These are phyloP conservation scores for Gracilinanus agilis DNA, from an alignment of 2,113 vertebrate species.

Conservation along the genomic window DNA sequence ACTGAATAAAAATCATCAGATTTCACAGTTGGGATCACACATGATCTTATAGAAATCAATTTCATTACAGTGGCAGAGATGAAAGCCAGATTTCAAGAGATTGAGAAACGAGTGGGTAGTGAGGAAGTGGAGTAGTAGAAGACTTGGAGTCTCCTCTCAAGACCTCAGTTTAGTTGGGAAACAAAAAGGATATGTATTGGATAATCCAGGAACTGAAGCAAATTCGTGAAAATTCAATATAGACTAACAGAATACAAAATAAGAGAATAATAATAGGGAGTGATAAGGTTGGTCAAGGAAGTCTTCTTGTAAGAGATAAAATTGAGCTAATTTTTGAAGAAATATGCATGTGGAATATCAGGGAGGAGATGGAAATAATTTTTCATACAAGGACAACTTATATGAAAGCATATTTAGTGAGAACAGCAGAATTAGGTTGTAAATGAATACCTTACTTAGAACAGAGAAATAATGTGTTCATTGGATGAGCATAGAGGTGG, in stretches of 20 bases:
- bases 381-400: neutral
- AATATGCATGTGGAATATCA: neutral
- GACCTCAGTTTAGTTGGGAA: neutral
- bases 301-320: neutral
- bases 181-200: neutral
- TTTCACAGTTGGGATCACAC: neutral
- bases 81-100: neutral
- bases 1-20: neutral
- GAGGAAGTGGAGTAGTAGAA: neutral
- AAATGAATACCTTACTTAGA: neutral
- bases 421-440: neutral
- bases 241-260: neutral
- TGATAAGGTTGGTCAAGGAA: neutral
- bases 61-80: neutral
- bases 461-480: neutral
- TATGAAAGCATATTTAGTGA: neutral
- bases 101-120: neutral
- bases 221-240: neutral
- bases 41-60: neutral
- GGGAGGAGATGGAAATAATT: neutral
- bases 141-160: neutral
- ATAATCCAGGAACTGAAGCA: neutral
- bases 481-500: neutral
- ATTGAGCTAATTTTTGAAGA: neutral
- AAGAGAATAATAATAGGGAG: neutral